Percentiles rank a stretch among this genome's conserved stretches.
Evolutionary conservation across 1,140 invertebrate genomes (phyloP).

Genomic region (Macrobrachium rosenbergii): DNA sequence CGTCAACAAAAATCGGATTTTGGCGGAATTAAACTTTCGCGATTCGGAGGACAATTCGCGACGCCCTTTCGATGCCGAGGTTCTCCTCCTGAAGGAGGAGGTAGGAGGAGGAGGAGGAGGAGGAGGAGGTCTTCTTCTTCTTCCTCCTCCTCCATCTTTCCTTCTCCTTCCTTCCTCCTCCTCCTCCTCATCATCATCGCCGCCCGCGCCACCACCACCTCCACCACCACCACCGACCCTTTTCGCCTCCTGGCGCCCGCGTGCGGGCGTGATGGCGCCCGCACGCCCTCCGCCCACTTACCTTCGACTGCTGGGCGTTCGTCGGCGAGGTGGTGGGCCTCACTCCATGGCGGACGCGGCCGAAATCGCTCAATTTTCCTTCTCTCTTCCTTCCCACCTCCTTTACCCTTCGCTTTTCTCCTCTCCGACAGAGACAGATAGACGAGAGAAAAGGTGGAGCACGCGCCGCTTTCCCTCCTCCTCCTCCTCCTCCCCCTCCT

Average conservation of each 20-base stretch:
- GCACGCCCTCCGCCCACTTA: conserved; percentile 40
- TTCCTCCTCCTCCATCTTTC: not conserved
- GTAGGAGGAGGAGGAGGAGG: too few species aligned
- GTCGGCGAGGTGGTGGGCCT: conserved; percentile 32
- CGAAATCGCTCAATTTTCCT: conserved; percentile 56
- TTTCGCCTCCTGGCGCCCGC: conserved; percentile 42
- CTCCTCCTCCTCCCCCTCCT: conserved; percentile 61
- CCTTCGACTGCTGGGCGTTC: conserved; percentile 42
- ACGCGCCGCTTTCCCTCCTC: conserved; percentile 29
- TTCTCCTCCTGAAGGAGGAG: too few species aligned
- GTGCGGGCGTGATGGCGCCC: too few species aligned
- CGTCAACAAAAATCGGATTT: too few species aligned
- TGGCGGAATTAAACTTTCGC: not conserved
- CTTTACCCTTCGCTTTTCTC: conserved; percentile 62
- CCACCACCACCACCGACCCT: conserved; percentile 44
- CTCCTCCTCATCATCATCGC: conserved; percentile 31
- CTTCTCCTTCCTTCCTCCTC: not conserved
- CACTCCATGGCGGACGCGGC: conserved; percentile 43
- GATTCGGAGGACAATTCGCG: too few species aligned
- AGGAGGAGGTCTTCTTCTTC: too few species aligned
- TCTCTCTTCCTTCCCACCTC: conserved; percentile 55
- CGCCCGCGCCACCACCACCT: conserved; percentile 52
- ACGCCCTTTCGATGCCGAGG: too few species aligned
- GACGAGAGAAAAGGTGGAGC: conserved; percentile 63
- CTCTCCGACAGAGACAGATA: conserved; percentile 63